phyloP scores from a whole-genome alignment of 2,888 invertebrate genomes.

The Lasioglossum oenotherae region DNA sequence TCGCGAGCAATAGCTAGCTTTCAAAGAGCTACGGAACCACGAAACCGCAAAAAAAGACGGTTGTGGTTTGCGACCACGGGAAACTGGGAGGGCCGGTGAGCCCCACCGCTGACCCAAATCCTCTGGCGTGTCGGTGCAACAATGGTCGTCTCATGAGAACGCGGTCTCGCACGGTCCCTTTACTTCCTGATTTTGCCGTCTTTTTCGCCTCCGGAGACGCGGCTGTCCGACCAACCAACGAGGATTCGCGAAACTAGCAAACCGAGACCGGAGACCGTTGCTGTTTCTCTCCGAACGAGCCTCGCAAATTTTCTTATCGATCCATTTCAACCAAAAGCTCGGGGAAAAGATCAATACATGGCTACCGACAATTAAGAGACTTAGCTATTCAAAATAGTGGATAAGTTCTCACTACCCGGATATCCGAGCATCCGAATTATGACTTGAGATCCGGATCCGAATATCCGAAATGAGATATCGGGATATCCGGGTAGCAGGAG shows the following conservation, averaged over 20 bases:
- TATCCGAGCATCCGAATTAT: too few relatives aligned
- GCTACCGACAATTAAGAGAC: background rate
- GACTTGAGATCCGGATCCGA: too few relatives aligned
- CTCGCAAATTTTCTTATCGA: background rate
- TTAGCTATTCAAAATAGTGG: too few relatives aligned
- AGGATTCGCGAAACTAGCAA: conserved; percentile 13
- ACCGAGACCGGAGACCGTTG: conserved; percentile 3
- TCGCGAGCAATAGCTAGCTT: conserved; percentile 62
- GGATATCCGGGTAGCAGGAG: too few relatives aligned
- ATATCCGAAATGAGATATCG: too few relatives aligned
- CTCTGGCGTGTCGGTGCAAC: conserved; percentile 69
- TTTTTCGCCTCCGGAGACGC: conserved; percentile 57
- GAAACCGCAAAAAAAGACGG: conserved; percentile 72
- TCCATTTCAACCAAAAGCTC: background rate
- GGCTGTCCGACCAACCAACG: conserved; percentile 3
- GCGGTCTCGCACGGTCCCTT: conserved; percentile 71
- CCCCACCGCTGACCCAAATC: conserved; percentile 78
- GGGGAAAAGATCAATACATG: background rate
- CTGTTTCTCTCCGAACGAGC: background rate
- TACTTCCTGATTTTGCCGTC: conserved; percentile 69
- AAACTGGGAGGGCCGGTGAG: conserved; percentile 75
- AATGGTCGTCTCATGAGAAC: conserved; percentile 76
- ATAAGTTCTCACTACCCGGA: too few relatives aligned
- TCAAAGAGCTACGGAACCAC: conserved; percentile 63
- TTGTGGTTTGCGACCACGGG: conserved; percentile 72